Evolutionary conservation across 2,888 invertebrate genomes (phyloP).

Genomic region (Agriopis leucophaearia): DNA sequence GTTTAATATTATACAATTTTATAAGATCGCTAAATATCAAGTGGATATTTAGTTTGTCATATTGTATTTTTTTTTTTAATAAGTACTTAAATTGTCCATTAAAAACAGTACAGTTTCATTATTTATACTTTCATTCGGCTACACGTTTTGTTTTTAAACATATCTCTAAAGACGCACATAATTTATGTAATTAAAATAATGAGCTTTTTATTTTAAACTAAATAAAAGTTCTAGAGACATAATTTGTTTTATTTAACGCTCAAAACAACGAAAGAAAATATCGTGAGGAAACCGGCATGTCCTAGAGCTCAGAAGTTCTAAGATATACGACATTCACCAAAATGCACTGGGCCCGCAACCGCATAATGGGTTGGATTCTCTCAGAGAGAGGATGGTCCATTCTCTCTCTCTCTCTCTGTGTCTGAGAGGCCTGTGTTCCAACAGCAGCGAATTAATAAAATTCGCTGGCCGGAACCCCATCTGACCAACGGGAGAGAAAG

Average conservation of each 20-base stretch:
- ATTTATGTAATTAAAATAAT: constrained; percentile 82
- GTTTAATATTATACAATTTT: constrained; percentile 74
- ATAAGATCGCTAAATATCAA: constrained; percentile 62
- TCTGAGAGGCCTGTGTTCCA: no score
- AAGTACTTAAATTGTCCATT: constrained; percentile 81
- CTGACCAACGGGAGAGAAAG: no score
- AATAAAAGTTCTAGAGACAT: constrained; percentile 80
- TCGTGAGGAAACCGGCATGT: no score
- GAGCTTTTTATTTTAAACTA: constrained; percentile 81
- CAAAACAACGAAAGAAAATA: not conserved
- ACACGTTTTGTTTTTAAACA: constrained; percentile 65
- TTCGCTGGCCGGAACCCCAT: no score
- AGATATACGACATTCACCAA: no score
- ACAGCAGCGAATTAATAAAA: no score
- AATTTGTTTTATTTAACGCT: constrained; percentile 28
- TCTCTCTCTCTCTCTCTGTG: no score
- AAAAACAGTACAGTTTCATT: constrained; percentile 72
- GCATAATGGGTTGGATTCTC: no score
- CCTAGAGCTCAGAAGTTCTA: no score
- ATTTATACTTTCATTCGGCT: constrained; percentile 63
- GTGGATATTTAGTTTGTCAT: constrained; percentile 56
- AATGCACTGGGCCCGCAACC: no score
- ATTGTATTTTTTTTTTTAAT: constrained; percentile 56
- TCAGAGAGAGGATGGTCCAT: no score
- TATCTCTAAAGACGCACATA: constrained; percentile 80